A percentile compares a stretch with the other conserved stretches of the same genome.
phyloP scores from a whole-genome alignment of 2,113 vertebrate genomes.

The Tyto alba region DNA sequence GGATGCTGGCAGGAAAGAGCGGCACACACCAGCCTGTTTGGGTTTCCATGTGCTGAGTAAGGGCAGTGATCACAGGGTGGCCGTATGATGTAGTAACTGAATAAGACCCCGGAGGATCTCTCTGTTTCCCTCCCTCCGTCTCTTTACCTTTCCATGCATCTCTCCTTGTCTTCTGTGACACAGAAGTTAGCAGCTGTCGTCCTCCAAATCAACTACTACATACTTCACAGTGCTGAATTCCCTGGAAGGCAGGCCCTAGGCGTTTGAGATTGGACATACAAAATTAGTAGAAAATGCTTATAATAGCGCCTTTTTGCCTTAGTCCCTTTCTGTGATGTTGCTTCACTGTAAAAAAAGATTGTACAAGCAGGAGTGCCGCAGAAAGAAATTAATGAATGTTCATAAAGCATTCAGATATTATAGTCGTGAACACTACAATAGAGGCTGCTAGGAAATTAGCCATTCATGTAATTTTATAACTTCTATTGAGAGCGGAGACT shows the following conservation, averaged over 20 bases:
- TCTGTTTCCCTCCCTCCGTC: not conserved
- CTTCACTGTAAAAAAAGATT: not conserved
- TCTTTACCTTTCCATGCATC: not conserved
- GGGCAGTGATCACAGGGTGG: not conserved
- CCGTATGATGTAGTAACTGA: not conserved
- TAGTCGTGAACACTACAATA: not conserved
- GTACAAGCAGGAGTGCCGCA: not conserved
- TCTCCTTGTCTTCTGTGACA: not conserved
- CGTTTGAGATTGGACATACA: not conserved
- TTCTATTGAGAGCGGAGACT: not conserved
- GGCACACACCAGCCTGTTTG: not conserved
- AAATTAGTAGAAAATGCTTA: not conserved
- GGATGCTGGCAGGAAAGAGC: not conserved
- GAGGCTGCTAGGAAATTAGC: not conserved
- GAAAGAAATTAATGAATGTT: not conserved
- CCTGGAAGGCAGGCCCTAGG: not conserved
- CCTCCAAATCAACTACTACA: not conserved
- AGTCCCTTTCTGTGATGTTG: not conserved
- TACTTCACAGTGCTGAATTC: not conserved
- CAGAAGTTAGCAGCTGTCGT: not conserved
- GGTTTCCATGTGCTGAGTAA: conserved; percentile 43
- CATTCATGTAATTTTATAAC: not conserved
- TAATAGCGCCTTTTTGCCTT: not conserved
- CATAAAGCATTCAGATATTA: not conserved
- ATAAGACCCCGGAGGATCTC: not conserved